Evolutionary conservation across 2,113 vertebrate species (phyloP).

Genomic region (Lepidothrix coronata): DNA sequence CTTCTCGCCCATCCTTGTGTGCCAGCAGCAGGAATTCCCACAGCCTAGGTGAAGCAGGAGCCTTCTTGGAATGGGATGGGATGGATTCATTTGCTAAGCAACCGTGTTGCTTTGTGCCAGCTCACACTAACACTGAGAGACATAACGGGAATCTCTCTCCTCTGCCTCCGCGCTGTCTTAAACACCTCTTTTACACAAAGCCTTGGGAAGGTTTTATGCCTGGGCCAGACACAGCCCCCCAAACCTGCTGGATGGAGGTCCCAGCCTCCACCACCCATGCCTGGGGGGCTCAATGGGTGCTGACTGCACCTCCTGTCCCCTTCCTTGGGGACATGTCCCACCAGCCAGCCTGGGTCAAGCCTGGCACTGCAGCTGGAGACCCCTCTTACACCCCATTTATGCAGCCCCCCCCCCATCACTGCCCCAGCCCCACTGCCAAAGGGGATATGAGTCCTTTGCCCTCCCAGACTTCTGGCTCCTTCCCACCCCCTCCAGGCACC

Average conservation of each 20-base stretch:
- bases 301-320: not conserved
- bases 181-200: not conserved
- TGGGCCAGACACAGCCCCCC: not conserved
- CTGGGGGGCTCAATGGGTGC: not conserved
- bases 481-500: not conserved
- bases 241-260: not conserved
- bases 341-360: not conserved
- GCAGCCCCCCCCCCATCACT: not conserved
- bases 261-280: not conserved
- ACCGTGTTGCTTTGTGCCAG: not conserved
- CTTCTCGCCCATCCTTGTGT: fast-evolving
- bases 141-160: not conserved
- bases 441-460: not conserved
- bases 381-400: not conserved
- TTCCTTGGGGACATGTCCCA: not conserved
- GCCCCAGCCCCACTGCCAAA: not conserved
- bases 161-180: not conserved
- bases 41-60: not conserved
- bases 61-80: not conserved
- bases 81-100: slow-evolving; percentile 23
- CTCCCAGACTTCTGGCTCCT: not conserved
- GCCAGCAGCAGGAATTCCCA: not conserved
- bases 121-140: not conserved
- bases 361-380: not conserved
- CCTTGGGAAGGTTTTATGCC: not conserved